Evolutionary conservation across 2,888 invertebrate species (phyloP), one percentile per base, ranked within the genome.

Genomic region (Tolmerus cingulatus): DNA sequence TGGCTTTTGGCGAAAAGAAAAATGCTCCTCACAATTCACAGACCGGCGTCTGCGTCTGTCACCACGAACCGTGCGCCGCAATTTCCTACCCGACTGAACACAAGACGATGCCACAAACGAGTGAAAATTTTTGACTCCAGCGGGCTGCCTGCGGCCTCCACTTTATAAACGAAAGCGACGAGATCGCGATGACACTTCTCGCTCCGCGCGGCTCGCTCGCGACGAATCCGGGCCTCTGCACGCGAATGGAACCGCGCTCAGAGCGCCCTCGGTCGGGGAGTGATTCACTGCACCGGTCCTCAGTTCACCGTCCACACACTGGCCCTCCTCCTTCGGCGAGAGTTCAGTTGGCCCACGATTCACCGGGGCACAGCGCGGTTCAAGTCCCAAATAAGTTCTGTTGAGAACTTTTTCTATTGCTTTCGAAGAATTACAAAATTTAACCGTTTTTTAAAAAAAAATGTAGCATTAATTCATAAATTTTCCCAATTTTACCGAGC

Each of bases 11-110:
- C 19, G 8, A 55, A 55, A 19, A 55, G 66, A 87, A 87, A 87
- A 87, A 30, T 46, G 0, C 16, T 46, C 14, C 16, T 46, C 43
- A 74, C 34, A 66, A 86, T 82, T 84, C 88, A 81, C 9, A 87
- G 87, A 89, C 89, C 89, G 89, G 89, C 89, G 89, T 89, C 89
- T 89, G 89, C 89, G 89, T 89, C 89, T 88, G 88, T 88, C 88
- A 89, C 87, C 43, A 46, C 43, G 16, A 16, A 87, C 46, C 79
- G 43, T 30, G 19, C 79, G 23, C 87, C 88, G 82, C 88, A 88
- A 88, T 87, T 87, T 78, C 87, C 7, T 8, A 16, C 19, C 55
- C 79, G 55, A 30, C 81, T 30, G 81, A 81, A 81, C 37, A n/a
- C 55, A 79, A 66, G 87, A 40, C 74, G 86, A 74, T 87, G 43